Conservation (phyloP, 2,888 invertebrate species). For the Callosobruchus maculatus region DNA sequence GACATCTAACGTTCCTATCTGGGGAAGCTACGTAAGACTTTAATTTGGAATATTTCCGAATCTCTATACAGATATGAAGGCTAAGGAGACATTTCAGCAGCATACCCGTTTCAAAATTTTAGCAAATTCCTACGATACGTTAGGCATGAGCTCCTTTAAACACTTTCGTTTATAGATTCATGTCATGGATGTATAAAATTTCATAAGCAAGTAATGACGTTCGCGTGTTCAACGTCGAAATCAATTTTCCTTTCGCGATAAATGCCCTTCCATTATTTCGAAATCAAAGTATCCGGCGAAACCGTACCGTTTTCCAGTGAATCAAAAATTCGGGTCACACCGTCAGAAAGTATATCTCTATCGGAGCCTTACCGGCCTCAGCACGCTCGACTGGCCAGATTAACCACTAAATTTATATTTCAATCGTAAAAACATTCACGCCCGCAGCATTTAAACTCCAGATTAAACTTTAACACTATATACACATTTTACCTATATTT, state of each 20-base stretch:
- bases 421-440: conserved; percentile 39
- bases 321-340: conserved; percentile 30
- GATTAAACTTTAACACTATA: neutral
- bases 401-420: conserved; percentile 39
- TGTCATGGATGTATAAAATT: neutral
- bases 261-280: neutral
- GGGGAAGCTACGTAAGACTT: too few relatives aligned
- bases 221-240: neutral
- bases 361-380: conserved; percentile 14
- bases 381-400: conserved; percentile 17
- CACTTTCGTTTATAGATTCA: neutral
- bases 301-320: neutral
- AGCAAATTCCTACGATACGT: neutral
- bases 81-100: too few relatives aligned
- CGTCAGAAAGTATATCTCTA: conserved; percentile 30
- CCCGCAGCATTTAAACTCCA: conserved; percentile 26
- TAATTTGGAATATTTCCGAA: too few relatives aligned
- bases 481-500: neutral
- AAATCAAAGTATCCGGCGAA: neutral
- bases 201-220: neutral
- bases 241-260: neutral
- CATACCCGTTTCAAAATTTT: too few relatives aligned
- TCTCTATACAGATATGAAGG: too few relatives aligned
- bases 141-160: neutral
- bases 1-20: too few relatives aligned